Percentiles rank a stretch among this genome's conserved stretches.
Conservation (phyloP, 2,888 invertebrate genomes). For the Drosophila kokeensis region DNA sequence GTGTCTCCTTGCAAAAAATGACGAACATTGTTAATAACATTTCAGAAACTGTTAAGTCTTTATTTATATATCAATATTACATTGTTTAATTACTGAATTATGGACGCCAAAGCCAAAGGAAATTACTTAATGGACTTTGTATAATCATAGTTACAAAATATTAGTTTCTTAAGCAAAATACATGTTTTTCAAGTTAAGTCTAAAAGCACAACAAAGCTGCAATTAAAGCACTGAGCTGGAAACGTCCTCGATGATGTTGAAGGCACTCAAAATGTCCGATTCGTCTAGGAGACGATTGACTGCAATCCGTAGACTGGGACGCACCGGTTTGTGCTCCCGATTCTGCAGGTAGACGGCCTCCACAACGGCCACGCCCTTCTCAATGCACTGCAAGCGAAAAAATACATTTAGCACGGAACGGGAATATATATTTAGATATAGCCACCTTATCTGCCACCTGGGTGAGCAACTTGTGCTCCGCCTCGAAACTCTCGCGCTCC, state of each 20-base stretch:
- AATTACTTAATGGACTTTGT: slow-evolving; percentile 5
- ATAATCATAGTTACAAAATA: slow-evolving; percentile 23
- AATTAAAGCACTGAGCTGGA: slow-evolving; percentile 82
- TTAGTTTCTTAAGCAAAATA: slow-evolving; percentile 2
- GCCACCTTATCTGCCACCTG: slow-evolving; percentile 87
- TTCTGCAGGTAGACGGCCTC: slow-evolving; percentile 89
- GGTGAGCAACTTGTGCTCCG: slow-evolving; percentile 87
- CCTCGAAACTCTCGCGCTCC: slow-evolving; percentile 84
- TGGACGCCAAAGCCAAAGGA: neutral
- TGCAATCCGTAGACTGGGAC: slow-evolving; percentile 90
- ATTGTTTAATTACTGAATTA: slow-evolving; percentile 5
- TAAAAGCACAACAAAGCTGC: neutral
- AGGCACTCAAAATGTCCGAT: slow-evolving; percentile 87
- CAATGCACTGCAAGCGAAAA: slow-evolving; percentile 86
- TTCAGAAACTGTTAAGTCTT: neutral
- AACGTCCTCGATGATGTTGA: slow-evolving; percentile 84
- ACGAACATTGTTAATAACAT: neutral
- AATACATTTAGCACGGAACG: neutral
- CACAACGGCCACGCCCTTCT: slow-evolving; percentile 89
- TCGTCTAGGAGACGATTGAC: slow-evolving; percentile 88
- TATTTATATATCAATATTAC: neutral
- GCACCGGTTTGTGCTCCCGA: slow-evolving; percentile 88
- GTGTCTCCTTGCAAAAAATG: neutral
- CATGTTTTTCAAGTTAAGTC: slow-evolving; percentile 24
- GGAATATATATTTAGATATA: neutral